Evolutionary conservation across 2,888 invertebrate species (phyloP).

Genomic region (Saturnia japonica): DNA sequence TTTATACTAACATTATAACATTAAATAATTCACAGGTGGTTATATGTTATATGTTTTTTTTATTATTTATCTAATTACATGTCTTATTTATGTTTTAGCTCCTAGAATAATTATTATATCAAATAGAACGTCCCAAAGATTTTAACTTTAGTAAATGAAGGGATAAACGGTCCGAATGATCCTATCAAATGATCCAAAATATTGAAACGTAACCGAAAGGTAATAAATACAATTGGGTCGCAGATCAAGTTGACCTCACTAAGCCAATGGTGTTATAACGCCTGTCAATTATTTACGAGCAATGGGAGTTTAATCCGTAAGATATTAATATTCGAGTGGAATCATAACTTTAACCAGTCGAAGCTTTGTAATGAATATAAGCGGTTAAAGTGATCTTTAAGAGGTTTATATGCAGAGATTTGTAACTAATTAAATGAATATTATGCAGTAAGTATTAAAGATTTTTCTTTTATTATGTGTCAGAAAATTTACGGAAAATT

Average conservation of each 20-base stretch:
- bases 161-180: not conserved
- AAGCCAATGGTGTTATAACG: constrained; percentile 14
- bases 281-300: constrained; percentile 22
- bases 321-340: constrained; percentile 6
- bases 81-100: not conserved
- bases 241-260: not conserved
- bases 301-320: constrained; percentile 5
- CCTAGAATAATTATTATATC: not conserved
- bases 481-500: not conserved
- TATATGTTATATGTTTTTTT: too few relatives aligned
- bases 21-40: too few relatives aligned
- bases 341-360: not conserved
- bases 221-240: not conserved
- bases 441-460: not conserved
- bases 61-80: not conserved
- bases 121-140: not conserved
- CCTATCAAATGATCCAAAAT: not conserved
- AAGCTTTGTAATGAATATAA: not conserved
- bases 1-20: too few relatives aligned
- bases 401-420: not conserved
- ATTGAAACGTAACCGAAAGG: not conserved
- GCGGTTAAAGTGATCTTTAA: not conserved
- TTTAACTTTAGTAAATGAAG: not conserved
- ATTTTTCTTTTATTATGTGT: not conserved
- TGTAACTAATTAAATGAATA: not conserved